Base-by-base conservation (phyloP, 2,797 vertebrate genomes). In the Rhadinocentrus ornatus region DNA sequence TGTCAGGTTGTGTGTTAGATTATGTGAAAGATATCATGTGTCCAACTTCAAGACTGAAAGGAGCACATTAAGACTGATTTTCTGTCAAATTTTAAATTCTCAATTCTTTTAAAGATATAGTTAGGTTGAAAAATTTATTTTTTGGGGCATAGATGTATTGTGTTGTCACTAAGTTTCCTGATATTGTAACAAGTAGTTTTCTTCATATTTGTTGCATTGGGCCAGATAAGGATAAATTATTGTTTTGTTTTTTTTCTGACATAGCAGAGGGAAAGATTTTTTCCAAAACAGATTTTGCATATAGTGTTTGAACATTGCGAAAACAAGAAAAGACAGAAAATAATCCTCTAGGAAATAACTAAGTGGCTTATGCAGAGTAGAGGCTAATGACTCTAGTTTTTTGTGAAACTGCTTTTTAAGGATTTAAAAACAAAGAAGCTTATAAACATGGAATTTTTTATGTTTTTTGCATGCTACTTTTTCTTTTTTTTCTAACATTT, bases 1-100 rank as follows among this genome's bases (percentile, higher is more conserved):
- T 72, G 78, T 41, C 66, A 66, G 1, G 55, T 41, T 12, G 34
- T 66, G 22, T 53, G 41, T 57, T 61, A 44, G 61, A 31, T 58
- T 3, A 50, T 53, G 22, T 8, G 24, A 54, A 24, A 20, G 15
- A 13, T 16, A 55, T 55, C 5, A 18, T 55, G 9, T 48, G 58
- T 55, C 56, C 0, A 57, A 11, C 26, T 16, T 54, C 4, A 65
- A 39, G 13, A 39, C 37, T 39, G 37, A 3, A 39, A 39, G 37
- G 37, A 39, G 4, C 24, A 8, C 50, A 32, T 32, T 4, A 20
- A 6, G 20, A 62, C 18, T 57, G 1, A 35, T 55, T 37, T 31
- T 22, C 5, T 29, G 4, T 13, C n/a, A 63, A 55, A 75, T 6
- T 4, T 16, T 11, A 31, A 44, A 41, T 32, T n/a, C 10, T 46